Percentiles rank a stretch among this genome's conserved stretches.
phyloP scores from a whole-genome alignment of 2,113 vertebrate species.

The Nannobrachium achirus region DNA sequence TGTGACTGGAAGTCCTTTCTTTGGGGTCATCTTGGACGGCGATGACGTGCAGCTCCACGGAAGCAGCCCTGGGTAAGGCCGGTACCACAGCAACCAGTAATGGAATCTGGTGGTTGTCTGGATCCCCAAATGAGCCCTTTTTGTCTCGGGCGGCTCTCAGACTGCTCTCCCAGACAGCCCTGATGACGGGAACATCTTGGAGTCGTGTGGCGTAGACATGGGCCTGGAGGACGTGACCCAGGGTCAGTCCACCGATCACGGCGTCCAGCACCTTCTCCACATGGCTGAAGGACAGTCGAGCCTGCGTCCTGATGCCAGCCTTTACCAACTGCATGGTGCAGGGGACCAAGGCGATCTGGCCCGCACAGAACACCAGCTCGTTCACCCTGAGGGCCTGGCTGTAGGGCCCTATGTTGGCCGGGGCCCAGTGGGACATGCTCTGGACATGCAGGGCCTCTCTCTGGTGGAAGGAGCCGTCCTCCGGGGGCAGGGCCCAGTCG shows the following conservation, averaged over 20 bases:
- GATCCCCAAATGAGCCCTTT: slow-evolving; percentile 61
- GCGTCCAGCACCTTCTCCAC: slow-evolving; percentile 71
- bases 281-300: slow-evolving; percentile 64
- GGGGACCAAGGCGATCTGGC: slow-evolving; percentile 76
- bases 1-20: slow-evolving; percentile 67
- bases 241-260: slow-evolving; percentile 17
- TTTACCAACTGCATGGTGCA: slow-evolving; percentile 72
- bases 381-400: slow-evolving; percentile 87
- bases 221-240: slow-evolving; percentile 66
- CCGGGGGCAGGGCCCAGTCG: slow-evolving; percentile 49
- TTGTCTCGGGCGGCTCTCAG: neutral
- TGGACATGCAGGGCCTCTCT: slow-evolving; percentile 86
- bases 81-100: slow-evolving; percentile 75
- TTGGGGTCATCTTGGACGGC: slow-evolving; percentile 76
- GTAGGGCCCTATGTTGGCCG: slow-evolving; percentile 87
- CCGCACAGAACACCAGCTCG: slow-evolving; percentile 74
- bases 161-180: slow-evolving; percentile 50
- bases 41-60: slow-evolving; percentile 82
- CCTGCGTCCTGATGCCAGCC: slow-evolving; percentile 54
- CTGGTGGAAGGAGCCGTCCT: slow-evolving; percentile 63
- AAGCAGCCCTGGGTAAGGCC: slow-evolving; percentile 80
- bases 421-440: slow-evolving; percentile 89
- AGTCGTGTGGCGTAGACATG: slow-evolving; percentile 69
- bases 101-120: slow-evolving; percentile 34
- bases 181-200: slow-evolving; percentile 59